Evolutionary conservation across 2,888 invertebrate genomes (phyloP).

Genomic region (Pheosia tremula): DNA sequence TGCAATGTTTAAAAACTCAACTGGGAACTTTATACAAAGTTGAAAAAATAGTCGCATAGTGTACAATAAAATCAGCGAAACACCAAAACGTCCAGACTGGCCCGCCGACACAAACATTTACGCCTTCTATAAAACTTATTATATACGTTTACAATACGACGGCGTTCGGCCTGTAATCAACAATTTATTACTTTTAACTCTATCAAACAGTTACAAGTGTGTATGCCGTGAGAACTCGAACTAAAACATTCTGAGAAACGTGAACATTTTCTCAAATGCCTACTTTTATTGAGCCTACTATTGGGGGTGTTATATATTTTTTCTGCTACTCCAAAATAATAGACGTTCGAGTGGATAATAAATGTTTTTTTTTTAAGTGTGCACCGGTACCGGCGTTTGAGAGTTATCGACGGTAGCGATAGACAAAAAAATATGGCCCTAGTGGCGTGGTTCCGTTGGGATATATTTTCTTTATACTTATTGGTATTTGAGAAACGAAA

Average conservation of each 20-base stretch:
- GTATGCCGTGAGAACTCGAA: constrained; percentile 71
- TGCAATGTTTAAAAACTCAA: no score
- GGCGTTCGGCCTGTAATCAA: constrained; percentile 77
- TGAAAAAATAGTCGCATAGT: not conserved
- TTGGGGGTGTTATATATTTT: constrained; percentile 65
- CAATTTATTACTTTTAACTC: constrained; percentile 76
- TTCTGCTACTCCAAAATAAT: constrained; percentile 62
- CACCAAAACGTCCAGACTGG: constrained; percentile 15
- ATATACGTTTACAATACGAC: constrained; percentile 70
- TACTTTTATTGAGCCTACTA: constrained; percentile 74
- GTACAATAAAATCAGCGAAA: constrained; percentile 24
- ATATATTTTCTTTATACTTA: not conserved
- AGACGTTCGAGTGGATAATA: constrained; percentile 58
- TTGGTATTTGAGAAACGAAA: no score
- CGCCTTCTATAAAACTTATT: constrained; percentile 69
- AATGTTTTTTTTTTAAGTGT: constrained; percentile 60
- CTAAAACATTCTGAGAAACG: constrained; percentile 68
- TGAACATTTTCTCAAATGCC: constrained; percentile 70
- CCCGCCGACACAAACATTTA: constrained; percentile 57
- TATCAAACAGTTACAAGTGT: constrained; percentile 64
- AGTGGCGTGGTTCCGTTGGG: constrained; percentile 26
- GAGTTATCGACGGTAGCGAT: constrained; percentile 59
- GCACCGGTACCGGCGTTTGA: constrained; percentile 42
- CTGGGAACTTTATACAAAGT: no score
- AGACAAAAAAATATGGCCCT: constrained; percentile 32